Evolutionary conservation across 2,797 vertebrate species (phyloP).

Genomic region (Epinephelus coioides): DNA sequence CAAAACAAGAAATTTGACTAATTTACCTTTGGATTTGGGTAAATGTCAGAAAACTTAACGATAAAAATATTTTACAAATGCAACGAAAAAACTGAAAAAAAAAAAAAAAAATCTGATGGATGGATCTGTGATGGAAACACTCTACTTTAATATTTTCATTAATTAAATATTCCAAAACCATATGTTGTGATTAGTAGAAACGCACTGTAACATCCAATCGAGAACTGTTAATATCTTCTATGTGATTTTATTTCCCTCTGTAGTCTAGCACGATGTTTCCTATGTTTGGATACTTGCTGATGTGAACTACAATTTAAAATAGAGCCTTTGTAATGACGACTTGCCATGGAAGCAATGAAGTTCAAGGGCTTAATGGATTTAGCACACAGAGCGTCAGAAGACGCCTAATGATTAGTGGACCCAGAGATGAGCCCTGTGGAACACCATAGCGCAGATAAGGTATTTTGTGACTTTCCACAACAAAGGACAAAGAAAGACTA

Average conservation of each 20-base stretch:
- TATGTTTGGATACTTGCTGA: conserved; percentile 6
- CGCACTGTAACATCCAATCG: accelerated
- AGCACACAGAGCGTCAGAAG: background rate
- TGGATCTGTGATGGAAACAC: background rate
- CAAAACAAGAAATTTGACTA: background rate
- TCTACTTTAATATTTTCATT: background rate
- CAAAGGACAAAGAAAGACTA: background rate
- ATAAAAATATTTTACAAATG: background rate
- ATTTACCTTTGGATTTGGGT: background rate
- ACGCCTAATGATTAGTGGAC: background rate
- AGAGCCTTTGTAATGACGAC: background rate
- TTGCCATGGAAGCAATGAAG: background rate
- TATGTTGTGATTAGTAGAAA: background rate
- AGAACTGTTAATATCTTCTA: background rate
- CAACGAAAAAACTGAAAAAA: background rate
- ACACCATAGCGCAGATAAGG: background rate
- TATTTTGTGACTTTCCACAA: background rate
- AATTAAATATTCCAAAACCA: conserved; percentile 1
- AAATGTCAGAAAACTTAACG: background rate
- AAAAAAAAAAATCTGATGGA: background rate
- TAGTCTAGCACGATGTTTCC: background rate
- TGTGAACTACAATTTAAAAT: background rate
- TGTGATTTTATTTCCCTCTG: background rate
- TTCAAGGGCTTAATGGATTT: background rate
- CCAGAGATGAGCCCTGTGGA: conserved; percentile 28